Base-by-base conservation (phyloP, 2,888 invertebrate species). In the Craniophora ligustri region DNA sequence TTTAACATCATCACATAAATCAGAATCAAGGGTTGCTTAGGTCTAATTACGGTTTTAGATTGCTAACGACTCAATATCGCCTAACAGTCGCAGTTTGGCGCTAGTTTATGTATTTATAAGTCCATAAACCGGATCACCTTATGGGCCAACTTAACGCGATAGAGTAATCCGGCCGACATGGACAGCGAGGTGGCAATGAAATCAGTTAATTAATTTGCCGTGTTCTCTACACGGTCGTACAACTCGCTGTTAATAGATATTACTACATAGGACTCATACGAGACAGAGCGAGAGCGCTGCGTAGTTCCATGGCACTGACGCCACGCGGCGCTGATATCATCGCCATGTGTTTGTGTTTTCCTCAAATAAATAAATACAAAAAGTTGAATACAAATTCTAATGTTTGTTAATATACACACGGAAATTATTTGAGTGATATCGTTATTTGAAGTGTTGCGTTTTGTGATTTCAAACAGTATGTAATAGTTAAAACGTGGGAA, bases 121-220 rank as follows among this genome's bases (percentile, higher is more conserved):
- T 40, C 30, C 21, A 50, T 60, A 61, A 51, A 67, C 62, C 53
- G 51, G 67, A 62, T 67, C 44, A 61, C 35, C 62, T 51, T 60
- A 62, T 61, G 62, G 54, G 54, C 36, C 26, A 45, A 36, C 40
- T 60, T 49, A 54, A 51, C 45, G 64, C 47, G 38, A 48, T 59
- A 45, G 41, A 59, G 42, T 46, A 57, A 73, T 53, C 31, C 63
- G 50, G 40, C 40, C 44, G 46, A 53, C 54, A 45, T 39, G 39
- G 57, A 36, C 53, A 39, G 70, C 54, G 61, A 53, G 40, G 36
- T 44, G 66, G 49, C 61, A 65, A 70, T 73, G 56, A 73, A 73
- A 70, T 62, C 42, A 50, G 70, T 46, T 70, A 72, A 73, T 73
- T 70, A 70, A 70, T 70, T 73, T 47, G 46, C 32, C 31, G 49